Conservation (phyloP, 2,888 invertebrate genomes). For the Thelaira solivaga region DNA sequence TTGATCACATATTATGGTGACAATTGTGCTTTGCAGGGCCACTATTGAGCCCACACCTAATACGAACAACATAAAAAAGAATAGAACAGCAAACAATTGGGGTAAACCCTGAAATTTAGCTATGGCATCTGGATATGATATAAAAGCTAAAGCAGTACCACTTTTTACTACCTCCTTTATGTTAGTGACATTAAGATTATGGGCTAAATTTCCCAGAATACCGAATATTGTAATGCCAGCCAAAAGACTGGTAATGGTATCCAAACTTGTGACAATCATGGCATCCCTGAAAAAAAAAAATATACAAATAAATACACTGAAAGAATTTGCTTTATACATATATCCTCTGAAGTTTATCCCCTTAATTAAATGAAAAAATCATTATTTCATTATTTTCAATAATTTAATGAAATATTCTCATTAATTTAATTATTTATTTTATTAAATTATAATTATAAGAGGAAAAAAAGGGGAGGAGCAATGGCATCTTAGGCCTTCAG, state of each 20-base stretch:
- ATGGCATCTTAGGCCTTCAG: too few species aligned
- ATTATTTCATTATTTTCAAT: too few species aligned
- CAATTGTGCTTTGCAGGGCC: slow-evolving; percentile 82
- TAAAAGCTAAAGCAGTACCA: slow-evolving; percentile 87
- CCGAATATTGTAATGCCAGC: slow-evolving; percentile 90
- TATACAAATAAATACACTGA: too few species aligned
- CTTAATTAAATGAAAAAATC: too few species aligned
- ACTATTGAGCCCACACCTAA: slow-evolving; percentile 87
- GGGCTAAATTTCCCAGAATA: slow-evolving; percentile 87
- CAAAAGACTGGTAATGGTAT: slow-evolving; percentile 87
- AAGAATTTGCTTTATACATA: too few species aligned
- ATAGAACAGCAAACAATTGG: slow-evolving; percentile 88
- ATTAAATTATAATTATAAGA: too few species aligned
- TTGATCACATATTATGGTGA: slow-evolving; percentile 83
- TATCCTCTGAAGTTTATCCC: too few species aligned
- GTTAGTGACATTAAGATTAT: slow-evolving; percentile 80
- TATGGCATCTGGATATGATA: slow-evolving; percentile 90
- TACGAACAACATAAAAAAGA: slow-evolving; percentile 88
- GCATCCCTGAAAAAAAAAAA: slow-evolving; percentile 78
- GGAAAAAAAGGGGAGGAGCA: too few species aligned
- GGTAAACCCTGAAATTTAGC: slow-evolving; percentile 84
- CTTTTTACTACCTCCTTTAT: slow-evolving; percentile 83
- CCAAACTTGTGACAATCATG: slow-evolving; percentile 87
- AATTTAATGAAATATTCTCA: too few species aligned
- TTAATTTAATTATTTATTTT: too few species aligned